Evolutionary conservation across 2,888 invertebrate species (phyloP).

Genomic region (Oscheius sp.): DNA sequence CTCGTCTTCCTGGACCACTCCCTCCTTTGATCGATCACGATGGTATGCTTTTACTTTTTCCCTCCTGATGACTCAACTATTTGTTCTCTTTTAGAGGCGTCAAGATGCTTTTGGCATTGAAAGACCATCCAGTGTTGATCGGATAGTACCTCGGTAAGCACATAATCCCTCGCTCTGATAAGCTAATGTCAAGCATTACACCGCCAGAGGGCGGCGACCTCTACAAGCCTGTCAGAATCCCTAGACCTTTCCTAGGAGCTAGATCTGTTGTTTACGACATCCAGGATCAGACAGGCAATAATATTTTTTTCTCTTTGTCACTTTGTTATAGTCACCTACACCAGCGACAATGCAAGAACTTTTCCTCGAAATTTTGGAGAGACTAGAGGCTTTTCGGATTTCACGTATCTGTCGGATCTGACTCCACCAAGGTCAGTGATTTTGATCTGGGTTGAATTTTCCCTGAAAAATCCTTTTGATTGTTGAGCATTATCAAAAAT

Average conservation of each 20-base stretch:
- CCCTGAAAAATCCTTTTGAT: no score
- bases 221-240: slow-evolving; percentile 23
- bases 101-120: slow-evolving; percentile 29
- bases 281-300: slow-evolving; percentile 11
- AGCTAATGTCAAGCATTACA: slow-evolving; percentile 17
- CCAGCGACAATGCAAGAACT: background rate
- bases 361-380: slow-evolving; percentile 9
- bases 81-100: slow-evolving; percentile 2
- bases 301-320: background rate
- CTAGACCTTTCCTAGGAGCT: slow-evolving; percentile 8
- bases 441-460: background rate
- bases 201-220: slow-evolving; percentile 26
- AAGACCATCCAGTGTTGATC: slow-evolving; percentile 7
- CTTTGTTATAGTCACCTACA: slow-evolving; percentile 12
- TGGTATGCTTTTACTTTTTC: background rate
- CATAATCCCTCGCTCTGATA: slow-evolving; percentile 12
- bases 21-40: slow-evolving; percentile 8
- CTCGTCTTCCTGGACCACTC: background rate
- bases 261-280: slow-evolving; percentile 31
- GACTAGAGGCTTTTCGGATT: slow-evolving; percentile 23
- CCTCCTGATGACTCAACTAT: background rate
- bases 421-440: slow-evolving; percentile 22
- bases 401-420: slow-evolving; percentile 2
- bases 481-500: no score
- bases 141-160: slow-evolving; percentile 21